Conservation (phyloP, 1,140 invertebrate species). For the Eumeta japonica region DNA sequence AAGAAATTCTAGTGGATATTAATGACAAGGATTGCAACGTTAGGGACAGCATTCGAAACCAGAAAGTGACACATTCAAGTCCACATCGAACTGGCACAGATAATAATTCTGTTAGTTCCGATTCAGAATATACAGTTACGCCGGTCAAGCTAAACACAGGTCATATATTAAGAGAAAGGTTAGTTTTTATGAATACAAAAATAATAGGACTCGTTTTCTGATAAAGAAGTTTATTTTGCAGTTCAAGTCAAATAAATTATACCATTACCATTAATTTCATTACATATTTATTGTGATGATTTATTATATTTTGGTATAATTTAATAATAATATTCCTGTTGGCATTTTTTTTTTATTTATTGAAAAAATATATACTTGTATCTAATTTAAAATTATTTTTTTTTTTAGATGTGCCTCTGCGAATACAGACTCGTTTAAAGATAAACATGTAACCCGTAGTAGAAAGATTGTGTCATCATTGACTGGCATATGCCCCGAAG, state of each 20-base stretch:
- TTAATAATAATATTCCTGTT: conserved; percentile 5
- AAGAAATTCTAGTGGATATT: too few species aligned
- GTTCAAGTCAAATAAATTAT: too few species aligned
- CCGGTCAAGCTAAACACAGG: conserved; percentile 26
- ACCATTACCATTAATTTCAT: too few species aligned
- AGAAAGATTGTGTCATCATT: conserved; percentile 45
- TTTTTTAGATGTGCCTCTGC: conserved; percentile 60
- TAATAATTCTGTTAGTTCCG: conserved; percentile 63
- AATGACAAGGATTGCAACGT: conserved; percentile 4
- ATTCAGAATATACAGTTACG: conserved; percentile 63
- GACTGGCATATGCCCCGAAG: conserved; percentile 60
- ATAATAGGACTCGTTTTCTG: too few species aligned
- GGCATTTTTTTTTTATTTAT: not conserved
- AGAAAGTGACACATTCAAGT: conserved; percentile 32
- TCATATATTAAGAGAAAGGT: conserved; percentile 65
- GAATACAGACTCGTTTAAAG: conserved; percentile 59
- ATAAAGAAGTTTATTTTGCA: too few species aligned
- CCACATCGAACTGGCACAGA: conserved; percentile 46
- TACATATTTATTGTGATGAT: too few species aligned
- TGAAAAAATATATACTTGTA: conserved; percentile 4
- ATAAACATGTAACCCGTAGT: conserved; percentile 57
- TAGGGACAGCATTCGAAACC: not conserved
- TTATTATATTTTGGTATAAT: too few species aligned
- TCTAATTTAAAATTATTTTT: conserved; percentile 10
- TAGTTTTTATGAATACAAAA: too few species aligned